A percentile compares a stretch with the other conserved stretches of the same genome.
Evolutionary conservation across 92 coral and sea anemone species (phyloP).

Genomic region (Palythoa grandis): DNA sequence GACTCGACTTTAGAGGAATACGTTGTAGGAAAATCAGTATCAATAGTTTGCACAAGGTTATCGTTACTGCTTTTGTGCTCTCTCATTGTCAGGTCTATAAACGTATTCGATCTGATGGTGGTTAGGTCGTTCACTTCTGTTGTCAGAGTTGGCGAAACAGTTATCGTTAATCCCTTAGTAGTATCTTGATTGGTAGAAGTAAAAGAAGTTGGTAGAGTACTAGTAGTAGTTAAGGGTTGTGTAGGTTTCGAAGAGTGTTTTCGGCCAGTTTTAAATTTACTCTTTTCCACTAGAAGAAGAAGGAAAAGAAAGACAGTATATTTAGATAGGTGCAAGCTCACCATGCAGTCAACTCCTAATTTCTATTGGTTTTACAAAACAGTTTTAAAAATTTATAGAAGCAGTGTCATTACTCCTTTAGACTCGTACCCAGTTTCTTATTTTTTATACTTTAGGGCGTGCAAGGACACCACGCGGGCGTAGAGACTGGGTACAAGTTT

Average conservation of each 20-base stretch:
- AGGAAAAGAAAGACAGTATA: conserved; percentile 32
- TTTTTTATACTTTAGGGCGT: no score
- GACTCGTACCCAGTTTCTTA: no score
- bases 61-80: neutral
- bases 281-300: conserved; percentile 51
- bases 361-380: neutral
- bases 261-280: conserved; percentile 39
- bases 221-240: conserved; percentile 44
- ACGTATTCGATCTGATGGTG: neutral
- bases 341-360: neutral
- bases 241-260: conserved; percentile 49
- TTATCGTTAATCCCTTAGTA: conserved; percentile 25
- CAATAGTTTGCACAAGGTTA: neutral
- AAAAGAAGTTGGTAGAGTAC: conserved; percentile 42
- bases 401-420: neutral
- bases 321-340: conserved; percentile 17
- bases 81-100: conserved; percentile 30
- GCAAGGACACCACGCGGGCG: no score
- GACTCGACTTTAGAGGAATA: neutral
- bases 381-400: no score
- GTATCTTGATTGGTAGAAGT: conserved; percentile 36
- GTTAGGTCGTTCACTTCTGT: conserved; percentile 23
- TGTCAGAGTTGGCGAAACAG: conserved; percentile 26
- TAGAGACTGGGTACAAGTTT: no score
- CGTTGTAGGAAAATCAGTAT: neutral